Percentiles rank a stretch among this genome's conserved stretches.
phyloP scores from a whole-genome alignment of 92 coral and sea anemone species.

The Scolanthus callimorphus region DNA sequence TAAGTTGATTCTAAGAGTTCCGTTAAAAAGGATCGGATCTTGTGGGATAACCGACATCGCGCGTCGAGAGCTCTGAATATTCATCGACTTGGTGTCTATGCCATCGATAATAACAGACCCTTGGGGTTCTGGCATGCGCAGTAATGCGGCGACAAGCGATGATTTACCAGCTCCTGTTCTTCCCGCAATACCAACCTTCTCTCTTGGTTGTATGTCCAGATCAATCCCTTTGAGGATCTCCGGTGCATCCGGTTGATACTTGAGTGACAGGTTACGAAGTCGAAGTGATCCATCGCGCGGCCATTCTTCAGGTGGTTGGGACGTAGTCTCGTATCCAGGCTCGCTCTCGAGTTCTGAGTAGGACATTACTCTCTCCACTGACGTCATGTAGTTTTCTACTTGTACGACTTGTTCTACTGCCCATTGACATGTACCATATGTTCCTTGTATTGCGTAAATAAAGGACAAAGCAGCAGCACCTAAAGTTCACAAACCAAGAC shows the following conservation, averaged over 20 bases:
- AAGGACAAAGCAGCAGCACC: constrained; percentile 51
- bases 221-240: no score
- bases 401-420: constrained; percentile 63
- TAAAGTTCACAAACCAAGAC: constrained; percentile 41
- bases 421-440: constrained; percentile 61
- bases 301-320: constrained; percentile 76
- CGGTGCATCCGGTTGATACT: constrained; percentile 40
- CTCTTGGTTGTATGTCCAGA: no score
- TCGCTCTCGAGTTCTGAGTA: constrained; percentile 60
- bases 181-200: constrained; percentile 87
- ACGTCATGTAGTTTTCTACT: constrained; percentile 70
- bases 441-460: constrained; percentile 68
- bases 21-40: constrained; percentile 62
- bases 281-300: constrained; percentile 63
- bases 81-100: constrained; percentile 45
- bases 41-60: constrained; percentile 62
- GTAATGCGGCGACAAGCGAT: constrained; percentile 51
- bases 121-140: constrained; percentile 76
- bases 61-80: constrained; percentile 72
- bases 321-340: constrained; percentile 64
- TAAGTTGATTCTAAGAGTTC: no score
- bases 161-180: constrained; percentile 79
- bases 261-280: constrained; percentile 50
- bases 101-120: constrained; percentile 69
- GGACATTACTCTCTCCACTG: constrained; percentile 59